Conservation (phyloP, 2,797 vertebrate genomes). For the Buphagus erythrorhynchus region DNA sequence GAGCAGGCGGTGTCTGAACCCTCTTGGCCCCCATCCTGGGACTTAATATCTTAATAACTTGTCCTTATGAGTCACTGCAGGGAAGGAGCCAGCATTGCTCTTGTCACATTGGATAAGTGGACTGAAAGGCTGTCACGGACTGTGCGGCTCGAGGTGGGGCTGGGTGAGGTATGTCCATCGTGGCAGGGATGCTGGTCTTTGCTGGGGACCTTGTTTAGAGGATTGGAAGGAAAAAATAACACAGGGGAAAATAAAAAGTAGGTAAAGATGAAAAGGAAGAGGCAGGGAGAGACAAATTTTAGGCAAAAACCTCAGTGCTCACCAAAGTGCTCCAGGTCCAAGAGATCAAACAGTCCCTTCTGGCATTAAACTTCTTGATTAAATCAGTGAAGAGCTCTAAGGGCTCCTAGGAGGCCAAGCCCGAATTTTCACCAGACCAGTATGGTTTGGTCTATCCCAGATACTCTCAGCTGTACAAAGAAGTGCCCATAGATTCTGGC, state of each 20-base stretch:
- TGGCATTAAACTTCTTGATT: neutral
- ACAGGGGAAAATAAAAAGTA: rapidly evolving
- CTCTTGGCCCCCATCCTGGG: constrained; percentile 17
- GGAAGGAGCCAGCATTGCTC: neutral
- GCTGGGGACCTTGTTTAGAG: neutral
- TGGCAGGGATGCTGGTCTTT: neutral
- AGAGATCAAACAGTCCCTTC: neutral
- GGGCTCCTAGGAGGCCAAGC: neutral
- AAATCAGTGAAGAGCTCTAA: neutral
- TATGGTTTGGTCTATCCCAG: rapidly evolving
- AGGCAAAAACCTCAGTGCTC: neutral
- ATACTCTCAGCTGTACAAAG: neutral
- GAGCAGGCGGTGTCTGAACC: constrained; percentile 4
- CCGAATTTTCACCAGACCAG: neutral
- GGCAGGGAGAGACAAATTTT: neutral
- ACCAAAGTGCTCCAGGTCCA: neutral
- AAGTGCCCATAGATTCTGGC: neutral
- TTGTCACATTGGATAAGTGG: constrained; percentile 14
- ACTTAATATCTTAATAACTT: constrained; percentile 48
- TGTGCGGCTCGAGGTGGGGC: neutral
- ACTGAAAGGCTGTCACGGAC: neutral
- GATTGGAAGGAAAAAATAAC: neutral
- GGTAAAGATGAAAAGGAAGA: neutral
- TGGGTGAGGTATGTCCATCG: neutral
- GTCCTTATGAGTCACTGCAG: constrained; percentile 37